Evolutionary conservation across 2,113 vertebrate genomes (phyloP).

Genomic region (Menidia beryllina): DNA sequence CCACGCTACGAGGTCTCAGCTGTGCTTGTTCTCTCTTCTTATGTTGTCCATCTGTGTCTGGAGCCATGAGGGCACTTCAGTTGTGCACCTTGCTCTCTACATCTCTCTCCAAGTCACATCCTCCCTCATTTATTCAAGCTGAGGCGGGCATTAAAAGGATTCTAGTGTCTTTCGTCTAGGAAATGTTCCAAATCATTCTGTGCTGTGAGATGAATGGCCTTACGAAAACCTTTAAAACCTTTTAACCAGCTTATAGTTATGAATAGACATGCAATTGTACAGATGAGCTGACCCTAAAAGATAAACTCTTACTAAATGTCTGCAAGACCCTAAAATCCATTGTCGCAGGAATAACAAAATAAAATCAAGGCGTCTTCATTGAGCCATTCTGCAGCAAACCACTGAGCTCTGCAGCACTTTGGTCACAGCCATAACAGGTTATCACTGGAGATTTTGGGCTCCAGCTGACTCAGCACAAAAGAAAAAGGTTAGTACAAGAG

Average conservation of each 20-base stretch:
- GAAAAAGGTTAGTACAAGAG: conserved; percentile 46
- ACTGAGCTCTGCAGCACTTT: conserved; percentile 37
- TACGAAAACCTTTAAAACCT: not conserved
- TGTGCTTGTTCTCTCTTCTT: conserved; percentile 66
- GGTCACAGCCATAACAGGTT: conserved; percentile 49
- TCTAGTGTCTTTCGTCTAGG: conserved; percentile 4
- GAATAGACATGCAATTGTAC: not conserved
- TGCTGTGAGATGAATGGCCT: not conserved
- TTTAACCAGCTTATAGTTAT: not conserved
- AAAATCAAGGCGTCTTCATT: conserved; percentile 47
- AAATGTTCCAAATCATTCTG: conserved; percentile 15
- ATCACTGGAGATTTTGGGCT: conserved; percentile 64
- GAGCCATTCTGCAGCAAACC: conserved; percentile 20
- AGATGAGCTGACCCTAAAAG: not conserved
- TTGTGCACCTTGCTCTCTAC: conserved; percentile 37
- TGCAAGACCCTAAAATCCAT: conserved; percentile 1
- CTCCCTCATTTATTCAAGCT: conserved; percentile 21
- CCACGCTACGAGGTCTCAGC: conserved; percentile 66
- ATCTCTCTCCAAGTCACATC: conserved; percentile 24
- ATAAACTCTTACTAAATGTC: conserved; percentile 5
- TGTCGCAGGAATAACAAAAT: conserved; percentile 18
- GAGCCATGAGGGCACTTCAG: conserved; percentile 59
- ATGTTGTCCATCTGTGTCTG: conserved; percentile 75
- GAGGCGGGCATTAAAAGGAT: conserved; percentile 36
- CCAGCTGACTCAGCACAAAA: conserved; percentile 57